Conservation (phyloP, 1,140 invertebrate species). For the Hyposmocoma kahamanoa region DNA sequence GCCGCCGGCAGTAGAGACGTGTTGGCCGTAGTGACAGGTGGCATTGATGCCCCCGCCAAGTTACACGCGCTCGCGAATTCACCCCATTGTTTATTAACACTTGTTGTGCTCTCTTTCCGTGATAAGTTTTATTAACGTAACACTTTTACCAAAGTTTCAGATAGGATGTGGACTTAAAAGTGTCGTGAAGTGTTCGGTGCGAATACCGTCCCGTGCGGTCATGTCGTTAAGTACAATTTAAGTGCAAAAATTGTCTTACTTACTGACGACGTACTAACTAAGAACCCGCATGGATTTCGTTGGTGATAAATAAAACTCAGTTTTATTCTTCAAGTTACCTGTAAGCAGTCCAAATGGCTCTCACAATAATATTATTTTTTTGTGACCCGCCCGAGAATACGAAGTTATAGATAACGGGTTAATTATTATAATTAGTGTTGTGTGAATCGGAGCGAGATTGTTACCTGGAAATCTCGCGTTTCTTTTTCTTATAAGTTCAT, state of each 20-base stretch:
- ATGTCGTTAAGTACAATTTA: conserved; percentile 58
- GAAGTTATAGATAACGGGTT: neutral
- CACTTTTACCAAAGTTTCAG: conserved; percentile 8
- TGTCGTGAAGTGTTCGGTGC: conserved; percentile 60
- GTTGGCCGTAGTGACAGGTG: conserved; percentile 59
- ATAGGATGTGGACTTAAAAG: conserved; percentile 55
- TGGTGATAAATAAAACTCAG: conserved; percentile 25
- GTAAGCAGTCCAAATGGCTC: neutral
- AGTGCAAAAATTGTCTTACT: conserved; percentile 56
- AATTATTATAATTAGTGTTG: conserved; percentile 24
- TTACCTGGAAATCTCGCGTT: too few relatives aligned
- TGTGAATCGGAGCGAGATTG: conserved; percentile 21
- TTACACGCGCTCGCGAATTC: conserved; percentile 51
- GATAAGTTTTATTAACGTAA: conserved; percentile 13
- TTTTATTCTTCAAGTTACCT: conserved; percentile 13
- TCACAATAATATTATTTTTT: neutral
- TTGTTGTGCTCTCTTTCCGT: conserved; percentile 35
- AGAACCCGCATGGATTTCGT: conserved; percentile 31
- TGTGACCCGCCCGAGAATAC: neutral
- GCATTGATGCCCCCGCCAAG: conserved; percentile 29
- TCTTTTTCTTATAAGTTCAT: too few relatives aligned
- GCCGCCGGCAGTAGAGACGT: conserved; percentile 55
- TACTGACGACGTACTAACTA: conserved; percentile 39
- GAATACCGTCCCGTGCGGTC: conserved; percentile 47
- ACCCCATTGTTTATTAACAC: conserved; percentile 61